Base-by-base conservation (phyloP, 2,797 vertebrate species). In the Xenentodon cancila region DNA sequence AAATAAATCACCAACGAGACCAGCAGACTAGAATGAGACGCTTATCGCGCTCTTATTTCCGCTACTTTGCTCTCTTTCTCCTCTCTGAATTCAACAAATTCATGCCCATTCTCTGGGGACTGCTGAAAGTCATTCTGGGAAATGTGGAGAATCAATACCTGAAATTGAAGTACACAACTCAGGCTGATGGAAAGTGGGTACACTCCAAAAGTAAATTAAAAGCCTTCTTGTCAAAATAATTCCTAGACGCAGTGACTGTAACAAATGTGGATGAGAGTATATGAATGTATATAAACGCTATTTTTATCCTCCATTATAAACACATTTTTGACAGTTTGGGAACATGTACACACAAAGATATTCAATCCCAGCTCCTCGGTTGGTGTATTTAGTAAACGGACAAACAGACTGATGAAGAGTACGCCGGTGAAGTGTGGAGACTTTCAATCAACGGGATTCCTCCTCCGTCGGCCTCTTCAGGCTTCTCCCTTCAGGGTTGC, bases 91-190 rank as follows among this genome's bases (percentile, higher is more conserved):
- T 75, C 68, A 67, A 73, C 68, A 80, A 68, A 66, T 80, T 64
- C 64, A 62, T 32, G 9, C 58, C 51, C 21, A 34, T 59, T 69
- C 53, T 68, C 67, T 8, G 54, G 56, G 48, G 73, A 47, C 56
- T 55, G 53, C 17, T 49, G 54, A 78, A 80, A 77, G 74, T 80
- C 69, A 75, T 80, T 80, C 64, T 71, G 64, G 73, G 72, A 81
- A 81, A 79, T 62, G 62, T 64, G 72, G 40, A 53, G 65, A 81
- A 88, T 88, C 84, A 79, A 84, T 88, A 80, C 20, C 18, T 80
- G 69, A 71, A 87, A 87, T 70, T 77, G 78, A 73, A 73, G 69
- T 19, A 67, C 74, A 77, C 53, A 57, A 68, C 64, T 76, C 79
- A 64, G 45, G 21, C 12, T 59, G 60, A 66, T 75, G 53, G 58